Base-by-base conservation (phyloP, 2,888 invertebrate genomes). In the Clepsis dumicolana region DNA sequence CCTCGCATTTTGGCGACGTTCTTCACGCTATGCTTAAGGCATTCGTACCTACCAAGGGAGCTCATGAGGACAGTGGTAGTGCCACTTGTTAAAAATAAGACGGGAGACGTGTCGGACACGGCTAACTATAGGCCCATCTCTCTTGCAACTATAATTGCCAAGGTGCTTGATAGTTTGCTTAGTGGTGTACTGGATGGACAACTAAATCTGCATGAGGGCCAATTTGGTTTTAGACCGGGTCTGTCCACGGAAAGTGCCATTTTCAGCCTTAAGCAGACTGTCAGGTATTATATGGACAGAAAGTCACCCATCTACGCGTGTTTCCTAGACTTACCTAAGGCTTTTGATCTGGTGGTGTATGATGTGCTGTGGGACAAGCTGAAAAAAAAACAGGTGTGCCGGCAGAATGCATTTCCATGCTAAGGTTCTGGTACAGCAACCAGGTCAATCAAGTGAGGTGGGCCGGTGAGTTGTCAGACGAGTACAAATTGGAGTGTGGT, bases 401-500 rank as follows among this genome's bases (percentile, higher is more conserved):
- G 2, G 7, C 25, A 1, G 53, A 53, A 3, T 10, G 3, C 14
- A 14, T 53, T 12, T 4, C 3, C 12, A 24, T 53, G 53, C 10
- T 53, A 3, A 53, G 25, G 25, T 64, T 29, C 35, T 56, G 64
- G 64, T 65, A 65, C n/a, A n/a, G n/a, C n/a, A n/a, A n/a, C n/a
- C n/a, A n/a, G n/a, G n/a, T n/a, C n/a, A n/a, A n/a, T n/a, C 21
- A 35, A 48, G 68, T 64, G 27, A 63, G 50, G 21, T 68, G 64
- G 63, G 63, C 63, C 1, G 35, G 27, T n/a, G 56, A 12, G 12
- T 48, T 64, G 16, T 68, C 68, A 8, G 38, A 38, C 2, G n/a
- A 18, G 29, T 68, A 64, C 44, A 41, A 48, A 24, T 24, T 68
- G 18, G 59, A 63, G 18, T 68, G 64, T 41, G 68, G 68, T 25